A percentile compares a stretch with the other conserved stretches of the same genome.
phyloP scores from a whole-genome alignment of 2,113 vertebrate genomes.

The Nanorana parkeri region DNA sequence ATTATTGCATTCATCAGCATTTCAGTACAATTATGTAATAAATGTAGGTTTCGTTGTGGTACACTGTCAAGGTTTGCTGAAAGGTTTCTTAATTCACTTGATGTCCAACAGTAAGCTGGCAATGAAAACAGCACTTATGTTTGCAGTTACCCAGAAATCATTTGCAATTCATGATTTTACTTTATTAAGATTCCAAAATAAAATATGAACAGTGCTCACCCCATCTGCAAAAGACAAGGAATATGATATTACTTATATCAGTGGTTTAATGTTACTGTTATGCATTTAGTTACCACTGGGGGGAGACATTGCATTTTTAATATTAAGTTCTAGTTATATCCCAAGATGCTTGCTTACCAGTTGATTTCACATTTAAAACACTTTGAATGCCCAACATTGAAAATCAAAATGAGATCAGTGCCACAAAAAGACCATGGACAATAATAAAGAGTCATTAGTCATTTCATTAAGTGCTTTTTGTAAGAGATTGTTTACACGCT shows the following conservation, averaged over 20 bases:
- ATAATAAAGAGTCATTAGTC: constrained; percentile 25
- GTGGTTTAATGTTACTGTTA: background rate
- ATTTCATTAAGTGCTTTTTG: constrained; percentile 41
- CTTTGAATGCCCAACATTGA: background rate
- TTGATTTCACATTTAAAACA: background rate
- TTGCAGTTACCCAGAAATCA: too few relatives aligned
- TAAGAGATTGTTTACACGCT: constrained; percentile 32
- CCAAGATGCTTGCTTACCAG: background rate
- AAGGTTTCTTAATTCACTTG: too few relatives aligned
- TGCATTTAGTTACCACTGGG: background rate
- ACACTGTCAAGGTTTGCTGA: too few relatives aligned
- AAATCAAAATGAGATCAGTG: background rate
- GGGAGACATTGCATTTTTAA: constrained; percentile 23
- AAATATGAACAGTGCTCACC: too few relatives aligned
- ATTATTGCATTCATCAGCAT: too few relatives aligned
- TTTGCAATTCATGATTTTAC: too few relatives aligned
- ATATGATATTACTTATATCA: too few relatives aligned
- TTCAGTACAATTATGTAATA: too few relatives aligned
- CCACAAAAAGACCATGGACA: background rate
- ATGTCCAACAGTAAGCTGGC: too few relatives aligned
- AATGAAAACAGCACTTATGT: too few relatives aligned
- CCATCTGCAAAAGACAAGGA: background rate
- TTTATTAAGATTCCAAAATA: too few relatives aligned
- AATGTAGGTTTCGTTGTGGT: too few relatives aligned
- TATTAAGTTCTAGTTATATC: background rate